Conservation (phyloP, 2,113 vertebrate species). For the Pseudonaja textilis region DNA sequence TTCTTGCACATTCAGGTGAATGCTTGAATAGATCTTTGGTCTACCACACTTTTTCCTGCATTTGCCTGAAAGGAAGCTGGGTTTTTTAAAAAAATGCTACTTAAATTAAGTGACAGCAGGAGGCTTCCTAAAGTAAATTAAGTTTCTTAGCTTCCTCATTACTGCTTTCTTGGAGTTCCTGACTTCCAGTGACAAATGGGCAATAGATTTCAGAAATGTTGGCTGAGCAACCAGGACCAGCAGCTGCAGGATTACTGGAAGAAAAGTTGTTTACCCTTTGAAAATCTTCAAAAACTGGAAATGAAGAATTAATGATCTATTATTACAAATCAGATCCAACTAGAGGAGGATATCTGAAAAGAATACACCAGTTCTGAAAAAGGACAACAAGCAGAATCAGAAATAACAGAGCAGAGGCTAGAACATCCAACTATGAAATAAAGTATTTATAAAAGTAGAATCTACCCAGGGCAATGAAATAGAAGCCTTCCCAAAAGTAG, state of each 20-base stretch:
- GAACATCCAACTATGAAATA: background rate
- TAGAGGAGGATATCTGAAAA: background rate
- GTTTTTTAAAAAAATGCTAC: background rate
- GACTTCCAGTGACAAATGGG: background rate
- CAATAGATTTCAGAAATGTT: background rate
- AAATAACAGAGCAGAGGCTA: background rate
- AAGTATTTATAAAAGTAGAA: background rate
- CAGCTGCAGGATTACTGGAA: background rate
- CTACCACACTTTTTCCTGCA: background rate
- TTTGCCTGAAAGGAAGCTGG: background rate
- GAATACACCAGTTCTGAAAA: background rate
- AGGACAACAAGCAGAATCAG: background rate
- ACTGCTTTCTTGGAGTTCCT: background rate
- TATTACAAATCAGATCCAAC: background rate
- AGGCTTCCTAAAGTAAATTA: background rate
- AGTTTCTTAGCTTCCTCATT: background rate
- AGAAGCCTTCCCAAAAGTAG: background rate
- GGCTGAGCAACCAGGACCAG: background rate
- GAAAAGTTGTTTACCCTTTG: background rate
- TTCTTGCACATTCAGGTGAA: background rate
- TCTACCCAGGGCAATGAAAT: background rate
- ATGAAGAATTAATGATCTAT: background rate
- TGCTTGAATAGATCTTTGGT: background rate
- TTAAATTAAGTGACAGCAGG: background rate
- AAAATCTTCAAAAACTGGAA: background rate